Base-by-base conservation (phyloP, 2,888 invertebrate species). In the Synergus itoensis region DNA sequence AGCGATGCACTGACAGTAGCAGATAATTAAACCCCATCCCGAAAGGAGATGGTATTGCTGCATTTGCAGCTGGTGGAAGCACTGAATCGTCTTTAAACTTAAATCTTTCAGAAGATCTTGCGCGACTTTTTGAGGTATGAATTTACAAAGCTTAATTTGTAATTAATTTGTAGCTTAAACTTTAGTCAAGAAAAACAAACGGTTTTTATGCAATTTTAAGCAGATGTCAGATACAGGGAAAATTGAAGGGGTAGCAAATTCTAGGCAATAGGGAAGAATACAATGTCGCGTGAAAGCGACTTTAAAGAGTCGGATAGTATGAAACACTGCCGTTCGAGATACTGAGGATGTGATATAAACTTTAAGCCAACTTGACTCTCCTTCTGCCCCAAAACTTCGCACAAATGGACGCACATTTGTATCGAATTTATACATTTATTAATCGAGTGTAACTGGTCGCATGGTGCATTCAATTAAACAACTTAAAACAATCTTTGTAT, bases 1-100 rank as follows among this genome's bases (percentile, higher is more conserved):
- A 81, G 91, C 92, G 88, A 91, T 91, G 91, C 92, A 92, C 92
- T 92, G 92, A 92, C 92, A 91, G 87, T 90, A 92, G 91, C 92
- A 90, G 90, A 89, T 87, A 86, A 86, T 89, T 79, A 89, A 90
- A 85, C 86, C 90, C 86, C 89, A 88, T 82, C 86, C 89, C 80
- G 88, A 90, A 80, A 88, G 87, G 83, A 86, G 88, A 84, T 90
- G 91, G 88, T 90, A 87, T 79, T 88, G 89, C 85, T 92, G 91
- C 86, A 86, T 91, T 78, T 89, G 91, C 82, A 84, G 86, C 79
- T 91, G 90, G 89, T 92, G 91, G 91, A 91, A 90, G 83, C 84
- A 87, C 83, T 90, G 86, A 89, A 62, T 40, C 60, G 12, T 67
- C 41, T 18, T n/a, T 18, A 7, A 16, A 43, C 41, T 40, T 41